These are phyloP conservation scores for Callimico goeldii DNA, from an alignment of 2,797 vertebrate species.

Conservation along the genomic window DNA sequence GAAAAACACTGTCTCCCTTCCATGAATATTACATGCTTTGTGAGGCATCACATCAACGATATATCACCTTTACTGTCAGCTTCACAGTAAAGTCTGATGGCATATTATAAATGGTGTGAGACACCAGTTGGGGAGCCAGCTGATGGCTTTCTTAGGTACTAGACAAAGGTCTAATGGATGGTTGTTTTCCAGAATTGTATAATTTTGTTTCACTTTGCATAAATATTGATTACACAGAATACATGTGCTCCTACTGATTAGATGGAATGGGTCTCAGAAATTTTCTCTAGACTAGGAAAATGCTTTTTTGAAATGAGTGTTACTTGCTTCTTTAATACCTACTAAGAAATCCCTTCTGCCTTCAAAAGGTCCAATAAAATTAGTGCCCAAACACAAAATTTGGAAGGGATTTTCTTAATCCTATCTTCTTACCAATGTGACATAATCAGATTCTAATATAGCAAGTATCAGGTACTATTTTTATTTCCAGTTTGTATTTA, in stretches of 20 bases:
- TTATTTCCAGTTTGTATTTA: neutral
- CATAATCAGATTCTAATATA: slow-evolving; percentile 16
- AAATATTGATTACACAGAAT: neutral
- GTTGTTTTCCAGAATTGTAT: neutral
- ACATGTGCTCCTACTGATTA: neutral
- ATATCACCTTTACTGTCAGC: neutral
- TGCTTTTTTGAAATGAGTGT: neutral
- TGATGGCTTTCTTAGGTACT: neutral
- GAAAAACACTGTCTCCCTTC: neutral
- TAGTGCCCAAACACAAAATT: slow-evolving; percentile 1
- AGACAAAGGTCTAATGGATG: neutral
- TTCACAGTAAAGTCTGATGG: neutral
- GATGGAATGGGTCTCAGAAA: neutral
- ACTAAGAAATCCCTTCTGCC: neutral
- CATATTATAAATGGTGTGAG: neutral
- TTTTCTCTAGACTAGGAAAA: neutral
- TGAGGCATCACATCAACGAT: neutral
- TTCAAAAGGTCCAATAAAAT: slow-evolving; percentile 12
- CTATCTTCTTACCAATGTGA: neutral
- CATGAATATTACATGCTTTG: neutral
- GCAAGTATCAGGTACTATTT: neutral
- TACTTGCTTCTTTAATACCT: neutral
- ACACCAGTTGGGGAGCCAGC: neutral
- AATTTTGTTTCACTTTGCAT: neutral
- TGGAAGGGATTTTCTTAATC: slow-evolving; percentile 29